Base-by-base conservation (phyloP, 2,113 vertebrate species). In the Poeciliopsis turrubarensis region DNA sequence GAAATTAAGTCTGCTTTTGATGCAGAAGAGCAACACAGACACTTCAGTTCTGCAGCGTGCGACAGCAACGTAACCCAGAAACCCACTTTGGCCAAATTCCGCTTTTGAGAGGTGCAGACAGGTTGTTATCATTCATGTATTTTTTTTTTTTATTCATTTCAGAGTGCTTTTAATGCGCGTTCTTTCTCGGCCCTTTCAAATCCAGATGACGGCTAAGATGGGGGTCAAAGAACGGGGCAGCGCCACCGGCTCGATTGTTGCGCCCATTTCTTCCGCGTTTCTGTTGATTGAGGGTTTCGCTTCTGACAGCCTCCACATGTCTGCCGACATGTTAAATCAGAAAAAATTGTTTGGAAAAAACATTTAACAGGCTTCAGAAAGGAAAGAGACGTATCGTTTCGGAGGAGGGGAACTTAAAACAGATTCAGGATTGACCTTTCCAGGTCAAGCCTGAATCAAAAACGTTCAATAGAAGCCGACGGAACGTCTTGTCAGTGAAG, bases 251-350 rank as follows among this genome's bases (percentile, higher is more conserved):
- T 37, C 81, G 76, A 71, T 84, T 87, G 87, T 85, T 87, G 81
- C 79, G 83, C 72, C 66, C 60, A 60, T 72, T 19, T 79, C 77
- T 87, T 77, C 68, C 2, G 51, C 85, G 83, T 83, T 86, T 60
- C 80, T 73, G 79, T 68, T 84, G 89, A 91, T 90, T 82, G 87
- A 89, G 68, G 85, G 82, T 88, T 86, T 87, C 73, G 44, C 22
- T 84, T 84, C 70, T 89, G 92, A 92, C 92, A 91, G 88, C 80
- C 31, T n/a, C 73, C 80, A 91, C 87, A 81, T 63, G 37, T 79
- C 62, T 80, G 75, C 65, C 77, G 75, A 85, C 75, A 68, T 61
- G 44, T 64, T 44, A 34, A 34, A 34, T 34, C 7, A 8, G 32
- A 8, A 34, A 34, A 32, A 34, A 34, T 32, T 1, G 8, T 32